phyloP scores from a whole-genome alignment of 2,113 vertebrate genomes.

The Oryzias melastigma region DNA sequence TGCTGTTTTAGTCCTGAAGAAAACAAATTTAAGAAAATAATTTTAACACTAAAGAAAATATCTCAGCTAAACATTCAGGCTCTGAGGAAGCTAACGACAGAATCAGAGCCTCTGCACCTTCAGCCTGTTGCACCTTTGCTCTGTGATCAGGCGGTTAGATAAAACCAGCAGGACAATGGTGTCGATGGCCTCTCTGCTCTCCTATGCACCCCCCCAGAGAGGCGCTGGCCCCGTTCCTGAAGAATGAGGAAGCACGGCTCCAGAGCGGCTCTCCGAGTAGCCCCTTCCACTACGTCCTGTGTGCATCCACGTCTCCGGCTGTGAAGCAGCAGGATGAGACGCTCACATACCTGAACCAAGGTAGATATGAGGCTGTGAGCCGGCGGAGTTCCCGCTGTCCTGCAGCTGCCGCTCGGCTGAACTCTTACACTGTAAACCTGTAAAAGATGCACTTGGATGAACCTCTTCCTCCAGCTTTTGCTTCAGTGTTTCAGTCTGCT shows the following conservation, averaged over 20 bases:
- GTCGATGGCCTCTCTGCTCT: neutral
- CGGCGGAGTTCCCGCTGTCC: too few species aligned
- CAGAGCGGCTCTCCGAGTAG: constrained; percentile 76
- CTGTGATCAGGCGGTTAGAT: constrained; percentile 23
- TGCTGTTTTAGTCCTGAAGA: too few species aligned
- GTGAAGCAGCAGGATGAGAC: constrained; percentile 90
- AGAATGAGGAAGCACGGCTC: constrained; percentile 84
- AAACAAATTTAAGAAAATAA: too few species aligned
- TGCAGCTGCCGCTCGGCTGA: too few species aligned
- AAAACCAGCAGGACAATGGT: neutral
- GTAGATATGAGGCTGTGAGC: constrained; percentile 63
- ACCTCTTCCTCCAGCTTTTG: too few species aligned
- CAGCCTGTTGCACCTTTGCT: constrained; percentile 1
- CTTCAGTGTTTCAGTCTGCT: too few species aligned
- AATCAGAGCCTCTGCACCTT: constrained; percentile 37
- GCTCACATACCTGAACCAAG: constrained; percentile 96
- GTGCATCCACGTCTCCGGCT: constrained; percentile 90
- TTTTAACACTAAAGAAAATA: too few species aligned
- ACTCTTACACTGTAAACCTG: too few species aligned
- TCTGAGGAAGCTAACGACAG: too few species aligned
- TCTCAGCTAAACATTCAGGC: too few species aligned
- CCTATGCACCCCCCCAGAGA: constrained; percentile 77
- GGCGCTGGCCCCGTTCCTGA: constrained; percentile 88
- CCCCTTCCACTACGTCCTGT: constrained; percentile 87
- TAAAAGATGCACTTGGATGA: too few species aligned